Evolutionary conservation across 1,140 invertebrate species (phyloP).

Genomic region (Neotoxoptera formosana): DNA sequence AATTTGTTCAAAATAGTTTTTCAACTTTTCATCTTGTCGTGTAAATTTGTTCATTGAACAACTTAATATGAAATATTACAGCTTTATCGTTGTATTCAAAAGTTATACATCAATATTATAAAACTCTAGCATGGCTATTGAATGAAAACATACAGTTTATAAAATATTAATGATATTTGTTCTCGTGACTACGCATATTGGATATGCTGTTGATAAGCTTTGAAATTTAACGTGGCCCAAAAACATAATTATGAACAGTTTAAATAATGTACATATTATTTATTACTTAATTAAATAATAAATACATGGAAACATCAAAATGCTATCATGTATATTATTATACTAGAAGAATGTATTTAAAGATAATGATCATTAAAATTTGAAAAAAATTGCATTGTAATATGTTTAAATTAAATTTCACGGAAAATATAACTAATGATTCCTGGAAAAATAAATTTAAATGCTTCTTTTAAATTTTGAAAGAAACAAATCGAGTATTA

Average conservation of each 20-base stretch:
- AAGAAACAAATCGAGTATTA: background rate
- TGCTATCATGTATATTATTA: background rate
- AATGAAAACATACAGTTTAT: background rate
- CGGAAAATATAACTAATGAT: background rate
- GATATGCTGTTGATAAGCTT: background rate
- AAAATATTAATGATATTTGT: background rate
- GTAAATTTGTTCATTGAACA: background rate
- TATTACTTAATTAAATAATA: background rate
- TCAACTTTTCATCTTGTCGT: background rate
- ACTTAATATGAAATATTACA: background rate
- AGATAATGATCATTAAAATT: background rate
- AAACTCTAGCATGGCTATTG: background rate
- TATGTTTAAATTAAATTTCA: background rate
- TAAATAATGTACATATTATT: background rate
- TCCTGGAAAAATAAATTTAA: no score
- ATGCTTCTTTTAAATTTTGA: no score
- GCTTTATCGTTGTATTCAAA: background rate
- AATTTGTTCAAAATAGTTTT: conserved; percentile 11
- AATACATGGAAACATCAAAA: background rate
- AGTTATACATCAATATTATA: background rate
- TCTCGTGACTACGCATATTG: background rate
- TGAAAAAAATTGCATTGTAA: background rate
- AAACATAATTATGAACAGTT: background rate
- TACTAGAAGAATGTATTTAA: background rate
- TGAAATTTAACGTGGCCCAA: background rate